phyloP scores from a whole-genome alignment of 2,113 vertebrate species.

The Morone chrysops region DNA sequence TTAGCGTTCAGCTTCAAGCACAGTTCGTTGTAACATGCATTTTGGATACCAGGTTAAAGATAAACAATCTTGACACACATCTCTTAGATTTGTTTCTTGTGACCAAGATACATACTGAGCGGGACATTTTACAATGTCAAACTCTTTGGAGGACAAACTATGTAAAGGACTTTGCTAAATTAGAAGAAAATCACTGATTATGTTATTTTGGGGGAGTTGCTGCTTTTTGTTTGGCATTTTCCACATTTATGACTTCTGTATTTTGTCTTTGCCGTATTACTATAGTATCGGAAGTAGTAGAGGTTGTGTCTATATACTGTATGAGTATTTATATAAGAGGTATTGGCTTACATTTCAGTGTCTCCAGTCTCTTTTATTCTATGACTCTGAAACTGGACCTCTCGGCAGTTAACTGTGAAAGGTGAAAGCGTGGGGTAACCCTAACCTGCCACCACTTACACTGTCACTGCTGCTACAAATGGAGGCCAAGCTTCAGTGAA shows the following conservation, averaged over 20 bases:
- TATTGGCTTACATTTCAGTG: constrained; percentile 45
- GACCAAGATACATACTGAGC: too few relatives aligned
- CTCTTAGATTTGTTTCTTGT: too few relatives aligned
- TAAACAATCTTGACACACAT: too few relatives aligned
- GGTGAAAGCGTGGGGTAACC: constrained; percentile 25
- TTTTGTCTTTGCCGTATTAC: background rate
- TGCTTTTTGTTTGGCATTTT: background rate
- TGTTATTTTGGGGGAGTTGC: background rate
- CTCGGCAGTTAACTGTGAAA: background rate
- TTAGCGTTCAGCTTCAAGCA: background rate
- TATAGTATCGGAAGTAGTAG: background rate
- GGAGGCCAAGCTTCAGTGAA: background rate
- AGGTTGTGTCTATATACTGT: constrained; percentile 26
- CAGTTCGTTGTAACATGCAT: background rate
- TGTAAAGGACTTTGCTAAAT: too few relatives aligned
- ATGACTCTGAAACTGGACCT: constrained; percentile 40
- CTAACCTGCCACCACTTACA: background rate
- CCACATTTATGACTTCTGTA: background rate
- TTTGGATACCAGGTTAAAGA: background rate
- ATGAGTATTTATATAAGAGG: constrained; percentile 4
- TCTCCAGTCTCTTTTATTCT: constrained; percentile 30
- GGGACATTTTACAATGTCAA: too few relatives aligned
- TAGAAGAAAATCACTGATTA: too few relatives aligned
- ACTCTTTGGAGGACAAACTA: background rate
- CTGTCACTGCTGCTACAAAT: background rate